Base-by-base conservation (phyloP, 2,113 vertebrate species). In the Boulengeromyrus knoepffleri region DNA sequence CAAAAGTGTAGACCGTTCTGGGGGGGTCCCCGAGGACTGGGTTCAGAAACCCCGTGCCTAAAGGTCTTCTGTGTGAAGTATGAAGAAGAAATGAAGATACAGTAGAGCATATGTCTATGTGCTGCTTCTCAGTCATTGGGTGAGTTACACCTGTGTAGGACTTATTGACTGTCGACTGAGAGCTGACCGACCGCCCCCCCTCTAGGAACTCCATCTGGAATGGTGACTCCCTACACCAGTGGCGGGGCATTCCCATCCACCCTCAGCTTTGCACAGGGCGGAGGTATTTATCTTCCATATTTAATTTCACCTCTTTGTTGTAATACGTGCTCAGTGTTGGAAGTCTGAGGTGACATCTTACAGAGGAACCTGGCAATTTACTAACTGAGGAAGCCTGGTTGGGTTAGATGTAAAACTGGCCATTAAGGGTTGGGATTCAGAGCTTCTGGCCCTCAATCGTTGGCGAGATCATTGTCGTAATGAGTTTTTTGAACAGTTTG, bases 211-310 rank as follows among this genome's bases (percentile, higher is more conserved):
- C 96, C 96, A 58, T 95, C 95, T 90, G 95, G 95, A 94, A 95
- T 95, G 21, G 92, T 96, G 85, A 93, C 95, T 85, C 95, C 96
- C 90, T 96, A 96, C 93, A 95, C 95, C 62, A 95, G 95, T 92
- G 96, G 94, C 92, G 96, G 95, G 94, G 95, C 94, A 66, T 96
- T 95, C 93, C 95, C 94, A 52, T 95, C 95, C 85, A 95, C 96
- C 91, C 95, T 96, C 83, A 94, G 95, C 89, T 94, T 95, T 88
- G 95, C 95, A 1, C 95, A 95, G 92, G 93, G 95, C 56, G 94
- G 94, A 96, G 96, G 96, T 96, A 95, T 36, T 10, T 91, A 91
- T 90, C 17, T 9, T 91, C 92, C 74, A 56, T 62, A 89, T 91
- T 85, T 56, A 19, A 19, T 15, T 87, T 49, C 84, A 15, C 88